Conservation (phyloP, 2,113 vertebrate genomes). For the Hippocampus mohnikei region DNA sequence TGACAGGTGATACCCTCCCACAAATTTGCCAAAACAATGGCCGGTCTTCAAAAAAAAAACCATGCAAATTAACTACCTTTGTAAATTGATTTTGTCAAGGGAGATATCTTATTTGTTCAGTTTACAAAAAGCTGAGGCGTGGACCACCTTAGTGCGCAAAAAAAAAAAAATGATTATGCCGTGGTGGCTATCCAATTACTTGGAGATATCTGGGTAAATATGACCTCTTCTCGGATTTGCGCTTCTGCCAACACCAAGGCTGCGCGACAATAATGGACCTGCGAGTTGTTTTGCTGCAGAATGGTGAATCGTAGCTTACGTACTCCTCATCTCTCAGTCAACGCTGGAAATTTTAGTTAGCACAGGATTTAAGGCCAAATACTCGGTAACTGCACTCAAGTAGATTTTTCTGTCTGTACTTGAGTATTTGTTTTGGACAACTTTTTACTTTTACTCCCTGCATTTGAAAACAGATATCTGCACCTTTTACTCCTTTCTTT, state of each 20-base stretch:
- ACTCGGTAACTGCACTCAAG: background rate
- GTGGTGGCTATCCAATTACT: constrained; percentile 65
- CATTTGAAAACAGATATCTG: too few species aligned
- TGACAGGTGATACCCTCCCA: too few species aligned
- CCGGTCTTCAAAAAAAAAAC: background rate
- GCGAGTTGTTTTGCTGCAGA: constrained; percentile 50
- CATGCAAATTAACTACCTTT: constrained; percentile 3
- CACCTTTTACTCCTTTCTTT: too few species aligned
- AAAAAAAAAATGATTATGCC: constrained; percentile 64
- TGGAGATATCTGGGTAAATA: constrained; percentile 66
- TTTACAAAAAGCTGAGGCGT: constrained; percentile 37
- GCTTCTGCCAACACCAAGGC: constrained; percentile 51
- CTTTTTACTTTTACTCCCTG: background rate
- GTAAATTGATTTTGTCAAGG: constrained; percentile 49
- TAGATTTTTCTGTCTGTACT: background rate
- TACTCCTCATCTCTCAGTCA: constrained; percentile 29
- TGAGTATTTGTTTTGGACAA: background rate
- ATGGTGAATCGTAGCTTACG: constrained; percentile 44
- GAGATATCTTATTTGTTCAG: constrained; percentile 48
- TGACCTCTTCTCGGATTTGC: constrained; percentile 59
- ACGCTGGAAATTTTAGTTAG: constrained; percentile 29
- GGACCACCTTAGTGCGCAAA: constrained; percentile 49
- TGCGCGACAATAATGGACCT: constrained; percentile 56
- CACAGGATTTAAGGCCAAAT: constrained; percentile 7
- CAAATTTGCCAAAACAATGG: too few species aligned